Evolutionary conservation across 2,888 invertebrate genomes (phyloP).

Genomic region (Sarcophaga caerulescens): DNA sequence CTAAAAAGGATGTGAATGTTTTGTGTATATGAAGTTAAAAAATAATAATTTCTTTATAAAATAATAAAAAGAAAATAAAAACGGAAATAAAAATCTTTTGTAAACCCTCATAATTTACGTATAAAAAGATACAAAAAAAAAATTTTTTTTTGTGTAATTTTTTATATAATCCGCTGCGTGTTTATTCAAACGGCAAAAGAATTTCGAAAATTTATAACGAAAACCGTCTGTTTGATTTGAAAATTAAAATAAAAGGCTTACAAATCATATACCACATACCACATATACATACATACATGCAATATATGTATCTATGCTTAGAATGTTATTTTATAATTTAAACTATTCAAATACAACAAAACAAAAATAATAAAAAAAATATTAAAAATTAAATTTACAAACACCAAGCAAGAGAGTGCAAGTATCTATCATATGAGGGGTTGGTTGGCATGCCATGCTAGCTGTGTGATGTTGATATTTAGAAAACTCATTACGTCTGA

Average conservation of each 20-base stretch:
- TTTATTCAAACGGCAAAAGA: constrained; percentile 37
- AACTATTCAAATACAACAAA: too few species aligned
- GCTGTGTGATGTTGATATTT: too few species aligned
- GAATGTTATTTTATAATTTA: too few species aligned
- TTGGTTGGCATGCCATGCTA: too few species aligned
- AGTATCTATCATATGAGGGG: too few species aligned
- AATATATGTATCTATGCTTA: too few species aligned
- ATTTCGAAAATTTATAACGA: constrained; percentile 42
- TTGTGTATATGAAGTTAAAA: constrained; percentile 24
- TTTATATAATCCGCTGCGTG: constrained; percentile 31
- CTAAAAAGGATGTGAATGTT: background rate
- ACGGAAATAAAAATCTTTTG: background rate
- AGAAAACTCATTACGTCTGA: too few species aligned
- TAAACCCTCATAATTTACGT: constrained; percentile 53
- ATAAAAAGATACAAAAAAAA: constrained; percentile 29
- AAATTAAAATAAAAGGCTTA: background rate
- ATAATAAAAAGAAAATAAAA: background rate
- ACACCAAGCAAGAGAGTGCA: too few species aligned
- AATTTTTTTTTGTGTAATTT: constrained; percentile 34
- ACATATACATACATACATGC: too few species aligned
- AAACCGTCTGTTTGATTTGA: constrained; percentile 58
- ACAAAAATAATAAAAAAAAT: background rate
- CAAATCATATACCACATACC: background rate
- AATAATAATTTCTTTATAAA: constrained; percentile 47
- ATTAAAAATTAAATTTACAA: too few species aligned